Evolutionary conservation across 1,140 invertebrate genomes (phyloP).

Genomic region (Temnothorax longispinosus): DNA sequence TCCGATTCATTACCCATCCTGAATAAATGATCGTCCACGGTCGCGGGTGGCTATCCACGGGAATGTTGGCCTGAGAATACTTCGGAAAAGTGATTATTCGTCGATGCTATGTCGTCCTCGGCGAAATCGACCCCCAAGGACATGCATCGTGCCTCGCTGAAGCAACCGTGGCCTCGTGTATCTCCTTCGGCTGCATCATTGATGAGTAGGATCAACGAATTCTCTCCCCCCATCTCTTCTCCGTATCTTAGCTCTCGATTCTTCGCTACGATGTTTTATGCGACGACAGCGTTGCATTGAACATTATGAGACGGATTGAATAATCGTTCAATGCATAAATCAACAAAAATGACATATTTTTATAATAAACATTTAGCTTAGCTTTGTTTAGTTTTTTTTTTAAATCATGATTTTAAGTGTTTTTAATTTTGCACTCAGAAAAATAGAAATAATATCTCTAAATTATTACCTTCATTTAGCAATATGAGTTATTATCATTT

Average conservation of each 20-base stretch:
- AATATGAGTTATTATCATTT: background rate
- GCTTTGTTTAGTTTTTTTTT: background rate
- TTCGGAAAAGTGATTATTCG: conserved; percentile 83
- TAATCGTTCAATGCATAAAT: background rate
- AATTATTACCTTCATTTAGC: background rate
- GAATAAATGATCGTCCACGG: conserved; percentile 82
- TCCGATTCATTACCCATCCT: conserved; percentile 82
- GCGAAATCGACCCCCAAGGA: conserved; percentile 83
- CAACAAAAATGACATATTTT: background rate
- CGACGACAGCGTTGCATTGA: background rate
- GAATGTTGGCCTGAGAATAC: conserved; percentile 44
- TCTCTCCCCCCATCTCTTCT: background rate
- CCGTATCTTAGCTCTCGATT: conserved; percentile 18
- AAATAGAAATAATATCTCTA: background rate
- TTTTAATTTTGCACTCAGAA: background rate
- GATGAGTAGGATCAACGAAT: conserved; percentile 72
- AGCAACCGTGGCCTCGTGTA: conserved; percentile 73
- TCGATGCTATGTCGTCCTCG: conserved; percentile 76
- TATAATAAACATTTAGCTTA: background rate
- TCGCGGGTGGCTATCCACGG: conserved; percentile 62
- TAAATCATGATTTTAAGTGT: background rate
- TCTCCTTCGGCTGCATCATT: conserved; percentile 84
- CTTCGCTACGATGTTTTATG: conserved; percentile 70
- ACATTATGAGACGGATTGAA: background rate
- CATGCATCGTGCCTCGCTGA: conserved; percentile 61